Conservation (phyloP, 2,113 vertebrate genomes). For the Nothoprocta perdicaria region DNA sequence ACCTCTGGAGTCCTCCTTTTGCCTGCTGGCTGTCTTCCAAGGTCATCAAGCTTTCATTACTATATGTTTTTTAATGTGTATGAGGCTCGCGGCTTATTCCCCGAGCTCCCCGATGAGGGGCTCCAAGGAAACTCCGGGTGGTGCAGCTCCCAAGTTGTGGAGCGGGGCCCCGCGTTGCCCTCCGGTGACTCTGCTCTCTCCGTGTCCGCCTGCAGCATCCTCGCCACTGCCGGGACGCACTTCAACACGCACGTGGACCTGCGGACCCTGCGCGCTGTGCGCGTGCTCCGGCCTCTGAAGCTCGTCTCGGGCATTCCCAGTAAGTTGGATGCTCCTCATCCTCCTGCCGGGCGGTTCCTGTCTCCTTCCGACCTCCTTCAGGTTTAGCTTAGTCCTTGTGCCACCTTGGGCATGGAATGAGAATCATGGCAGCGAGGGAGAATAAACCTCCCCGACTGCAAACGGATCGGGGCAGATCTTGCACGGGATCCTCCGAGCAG, state of each 20-base stretch:
- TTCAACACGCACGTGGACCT: slow-evolving; percentile 98
- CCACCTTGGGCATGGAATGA: accelerated
- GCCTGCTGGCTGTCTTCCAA: slow-evolving; percentile 20
- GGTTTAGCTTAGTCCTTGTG: background rate
- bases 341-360: accelerated
- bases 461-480: background rate
- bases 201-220: slow-evolving; percentile 84
- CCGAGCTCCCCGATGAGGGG: background rate
- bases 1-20: slow-evolving; percentile 4
- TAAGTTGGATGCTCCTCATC: slow-evolving; percentile 71
- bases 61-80: slow-evolving; percentile 29
- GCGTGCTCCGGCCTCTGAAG: slow-evolving; percentile 94
- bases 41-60: slow-evolving; percentile 58
- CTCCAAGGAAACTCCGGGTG: background rate
- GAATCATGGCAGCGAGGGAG: background rate
- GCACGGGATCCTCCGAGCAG: background rate
- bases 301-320: slow-evolving; percentile 98
- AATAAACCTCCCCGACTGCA: background rate
- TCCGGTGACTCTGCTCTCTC: slow-evolving; percentile 38
- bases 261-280: slow-evolving; percentile 92
- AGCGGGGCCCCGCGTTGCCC: background rate
- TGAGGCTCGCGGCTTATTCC: background rate
- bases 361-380: accelerated
- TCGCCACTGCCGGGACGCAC: slow-evolving; percentile 93
- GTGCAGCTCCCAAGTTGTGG: background rate